Conservation (phyloP, 2,797 vertebrate species). For the Nothura maculosa region DNA sequence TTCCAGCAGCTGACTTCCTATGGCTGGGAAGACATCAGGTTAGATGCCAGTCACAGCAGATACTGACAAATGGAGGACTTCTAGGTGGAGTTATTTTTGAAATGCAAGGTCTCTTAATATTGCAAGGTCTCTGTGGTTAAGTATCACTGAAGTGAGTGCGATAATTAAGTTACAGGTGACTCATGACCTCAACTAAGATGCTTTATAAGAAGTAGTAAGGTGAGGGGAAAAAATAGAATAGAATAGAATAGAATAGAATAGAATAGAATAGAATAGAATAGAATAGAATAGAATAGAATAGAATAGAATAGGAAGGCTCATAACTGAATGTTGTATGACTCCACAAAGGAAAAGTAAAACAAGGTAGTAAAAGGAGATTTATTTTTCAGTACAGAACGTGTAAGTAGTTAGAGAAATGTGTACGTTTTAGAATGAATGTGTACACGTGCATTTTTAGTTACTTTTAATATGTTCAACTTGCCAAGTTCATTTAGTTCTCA, state of each 20-base stretch:
- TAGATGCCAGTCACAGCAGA: background rate
- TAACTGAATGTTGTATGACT: background rate
- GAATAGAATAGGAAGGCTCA: background rate
- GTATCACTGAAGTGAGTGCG: background rate
- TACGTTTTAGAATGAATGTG: background rate
- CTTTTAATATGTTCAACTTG: background rate
- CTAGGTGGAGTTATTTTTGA: background rate
- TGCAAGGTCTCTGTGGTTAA: background rate
- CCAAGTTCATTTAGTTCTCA: background rate
- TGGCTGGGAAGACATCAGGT: background rate
- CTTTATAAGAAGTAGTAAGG: background rate
- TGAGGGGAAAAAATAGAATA: background rate
- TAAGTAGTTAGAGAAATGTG: background rate
- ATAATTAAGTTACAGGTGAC: background rate
- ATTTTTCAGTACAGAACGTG: background rate
- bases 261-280: background rate
- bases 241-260: no score
- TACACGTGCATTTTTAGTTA: fast-evolving
- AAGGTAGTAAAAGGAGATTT: background rate
- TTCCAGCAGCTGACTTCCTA: background rate
- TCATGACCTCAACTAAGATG: background rate
- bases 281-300: no score
- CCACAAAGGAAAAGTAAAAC: background rate
- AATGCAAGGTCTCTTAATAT: background rate
- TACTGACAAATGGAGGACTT: background rate